These are phyloP conservation scores for Brachionus plicatilis DNA, from an alignment of 1,140 invertebrate species.

Conservation along the genomic window DNA sequence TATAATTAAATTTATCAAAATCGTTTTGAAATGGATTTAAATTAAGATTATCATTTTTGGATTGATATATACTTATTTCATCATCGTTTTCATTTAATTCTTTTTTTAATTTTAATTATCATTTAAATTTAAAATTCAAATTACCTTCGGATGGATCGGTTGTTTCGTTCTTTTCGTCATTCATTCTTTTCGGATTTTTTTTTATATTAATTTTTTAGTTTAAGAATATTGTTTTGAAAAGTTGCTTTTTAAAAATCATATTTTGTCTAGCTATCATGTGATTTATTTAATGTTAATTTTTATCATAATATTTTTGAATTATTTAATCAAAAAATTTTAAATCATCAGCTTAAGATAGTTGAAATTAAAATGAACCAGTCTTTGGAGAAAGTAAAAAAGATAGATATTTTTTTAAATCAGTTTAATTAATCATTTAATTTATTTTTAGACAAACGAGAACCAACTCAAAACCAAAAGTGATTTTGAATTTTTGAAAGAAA, in stretches of 20 bases:
- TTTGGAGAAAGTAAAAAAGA: neutral
- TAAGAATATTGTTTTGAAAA: neutral
- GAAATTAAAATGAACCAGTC: neutral
- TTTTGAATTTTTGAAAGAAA: conserved; percentile 87
- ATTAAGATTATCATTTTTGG: neutral
- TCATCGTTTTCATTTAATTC: neutral
- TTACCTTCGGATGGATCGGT: neutral
- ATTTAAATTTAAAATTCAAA: neutral
- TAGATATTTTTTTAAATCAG: neutral
- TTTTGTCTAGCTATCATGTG: neutral
- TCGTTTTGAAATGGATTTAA: neutral
- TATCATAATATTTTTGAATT: neutral
- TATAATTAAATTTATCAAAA: neutral
- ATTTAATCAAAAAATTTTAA: neutral
- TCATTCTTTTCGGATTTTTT: neutral
- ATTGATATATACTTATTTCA: neutral
- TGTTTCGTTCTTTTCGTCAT: neutral
- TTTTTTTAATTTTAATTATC: neutral
- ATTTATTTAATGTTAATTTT: neutral
- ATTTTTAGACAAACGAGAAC: neutral
- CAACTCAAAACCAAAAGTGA: conserved; percentile 59
- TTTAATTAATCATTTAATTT: neutral
- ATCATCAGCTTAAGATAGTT: neutral
- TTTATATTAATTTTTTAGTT: neutral
- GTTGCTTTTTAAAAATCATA: neutral